Base-by-base conservation (phyloP, 2,888 invertebrate species). In the Sthenelais limicola region DNA sequence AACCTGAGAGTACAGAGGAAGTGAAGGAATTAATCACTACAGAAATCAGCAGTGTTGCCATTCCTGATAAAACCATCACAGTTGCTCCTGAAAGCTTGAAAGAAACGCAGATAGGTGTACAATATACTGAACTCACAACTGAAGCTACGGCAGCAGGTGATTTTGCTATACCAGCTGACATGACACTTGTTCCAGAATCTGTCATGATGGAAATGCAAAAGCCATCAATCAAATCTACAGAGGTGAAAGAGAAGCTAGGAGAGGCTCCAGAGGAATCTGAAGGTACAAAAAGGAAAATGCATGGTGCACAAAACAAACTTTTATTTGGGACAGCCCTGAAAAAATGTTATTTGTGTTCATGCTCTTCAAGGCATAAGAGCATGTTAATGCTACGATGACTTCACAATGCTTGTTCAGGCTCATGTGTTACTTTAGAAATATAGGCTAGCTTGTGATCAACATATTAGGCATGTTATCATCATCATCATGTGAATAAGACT, bases 221-320 rank as follows among this genome's bases (percentile, higher is more conserved):
- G 24, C 38, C 70, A 21, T n/a, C 35, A 21, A 43, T 52, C 26
- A 33, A 52, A 24, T 56, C 70, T 24, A 28, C 52, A 3, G 43
- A 70, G 30, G 26, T 54, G 12, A 52, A 35, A 7, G 54, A 33
- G 26, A 62, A 62, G 26, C 62, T 62, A 15, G 62, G 62, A 38
- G 62, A 62, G 15, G 62, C 49, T 15, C 38, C 72, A 24, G 72
- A 72, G 43, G 51, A 72, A 26, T 66, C 51, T 30, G 49, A 71
- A 62, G 62, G 62, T 62, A 62, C 38, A 62, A 2, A 5, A 5
- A 18, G 56, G 24, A 28, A 32, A 30, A 18, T 32, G 56, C 56
- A 56, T 56, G 56, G 30, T 32, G 30, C 12, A 33, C 21, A 51
- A n/a, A 5, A 51, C 9, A 51, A 9, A 5, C 9, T 21, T 5